Base-by-base conservation (phyloP, 2,113 vertebrate species). In the Athene noctua region DNA sequence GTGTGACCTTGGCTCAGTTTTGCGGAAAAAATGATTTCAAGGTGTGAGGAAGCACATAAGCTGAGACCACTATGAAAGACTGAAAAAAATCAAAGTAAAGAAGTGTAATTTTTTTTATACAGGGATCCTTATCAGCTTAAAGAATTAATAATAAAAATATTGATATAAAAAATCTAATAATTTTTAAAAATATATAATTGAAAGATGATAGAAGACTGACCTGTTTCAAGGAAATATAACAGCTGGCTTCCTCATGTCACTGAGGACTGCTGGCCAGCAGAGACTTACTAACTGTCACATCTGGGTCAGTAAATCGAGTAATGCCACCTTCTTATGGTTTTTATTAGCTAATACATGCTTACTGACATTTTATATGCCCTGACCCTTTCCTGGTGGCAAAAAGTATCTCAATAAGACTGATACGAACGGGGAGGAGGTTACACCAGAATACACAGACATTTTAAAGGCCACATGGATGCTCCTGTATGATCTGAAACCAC, bases 51-150 rank as follows among this genome's bases (percentile, higher is more conserved):
- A 65, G 5, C 18, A 0, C 27, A 18, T 9, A 5, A 80, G 11
- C 16, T 46, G 72, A 67, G 13, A 59, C 8, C 3, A 59, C 11
- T 3, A 71, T 0, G 0, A 68, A 63, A 77, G 15, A 51, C 7
- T 49, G 27, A 62, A 74, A 51, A 40, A 79, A 63, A 27, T 38
- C 8, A 5, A 71, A 94, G 27, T 8, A 74, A 88, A 75, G 40
- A 11, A 65, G 14, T 16, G 11, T 70, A 18, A 18, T 42, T 59
- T 59, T 52, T 83, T 52, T 83, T 65, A 88, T 66, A 65, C 34
- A 32, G 5, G 16, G 5, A 61, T 67, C 20, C 38, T 52, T 38
- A 54, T 54, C 46, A 67, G 42, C 27, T 65, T 42, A 29, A 80
- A 61, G 23, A 47, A 71, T 82, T 47, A 5, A 44, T 7, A 57